A percentile compares a stretch with the other conserved stretches of the same genome.
Conservation (phyloP, 2,113 vertebrate genomes). For the Catharus fuscescens region DNA sequence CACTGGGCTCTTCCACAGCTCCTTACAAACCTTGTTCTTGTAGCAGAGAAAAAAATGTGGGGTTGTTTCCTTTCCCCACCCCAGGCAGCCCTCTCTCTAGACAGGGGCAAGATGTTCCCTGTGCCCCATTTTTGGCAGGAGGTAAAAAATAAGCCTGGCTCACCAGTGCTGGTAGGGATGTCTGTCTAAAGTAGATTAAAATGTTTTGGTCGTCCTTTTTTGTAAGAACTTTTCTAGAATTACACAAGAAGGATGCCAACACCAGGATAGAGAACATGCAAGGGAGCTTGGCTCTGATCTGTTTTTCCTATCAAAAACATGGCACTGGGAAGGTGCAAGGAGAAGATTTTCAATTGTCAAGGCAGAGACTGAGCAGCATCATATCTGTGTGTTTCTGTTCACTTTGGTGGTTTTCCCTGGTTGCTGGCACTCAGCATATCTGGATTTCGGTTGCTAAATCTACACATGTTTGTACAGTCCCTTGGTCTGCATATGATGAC, state of each 20-base stretch:
- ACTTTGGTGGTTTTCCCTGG: background rate
- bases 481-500: background rate
- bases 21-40: background rate
- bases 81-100: background rate
- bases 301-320: background rate
- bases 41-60: background rate
- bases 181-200: background rate
- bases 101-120: background rate
- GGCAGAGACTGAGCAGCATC: background rate
- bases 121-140: background rate
- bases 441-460: conserved; percentile 44
- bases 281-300: background rate
- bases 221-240: background rate
- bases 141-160: background rate
- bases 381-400: background rate
- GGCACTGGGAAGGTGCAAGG: background rate
- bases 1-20: background rate
- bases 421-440: accelerated
- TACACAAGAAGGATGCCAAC: background rate
- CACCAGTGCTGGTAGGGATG: background rate
- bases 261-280: background rate
- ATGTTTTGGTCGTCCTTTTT: background rate
- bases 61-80: background rate
- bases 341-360: background rate
- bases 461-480: background rate